Evolutionary conservation across 2,888 invertebrate genomes (phyloP), one percentile per base, ranked within the genome.

Genomic region (Augiades crinisus): DNA sequence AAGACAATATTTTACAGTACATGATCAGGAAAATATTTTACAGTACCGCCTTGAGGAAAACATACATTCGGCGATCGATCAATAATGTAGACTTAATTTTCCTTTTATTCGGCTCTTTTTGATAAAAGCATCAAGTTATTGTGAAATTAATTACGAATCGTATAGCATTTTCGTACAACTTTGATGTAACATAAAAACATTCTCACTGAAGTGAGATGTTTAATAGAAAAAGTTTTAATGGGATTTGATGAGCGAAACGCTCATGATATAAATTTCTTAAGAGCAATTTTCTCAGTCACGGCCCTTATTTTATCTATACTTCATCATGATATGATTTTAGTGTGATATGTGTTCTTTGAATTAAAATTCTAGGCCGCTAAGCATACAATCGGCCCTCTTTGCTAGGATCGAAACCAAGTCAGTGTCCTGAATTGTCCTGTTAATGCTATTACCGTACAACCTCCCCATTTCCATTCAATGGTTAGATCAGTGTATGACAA

Each of bases 161-260:
- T 70, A 67, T 63, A 67, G 65, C 68, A 72, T 78, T 77, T 72
- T 70, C n/a, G n/a, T n/a, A n/a, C n/a, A n/a, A 75, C 71, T 75
- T 78, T 70, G 75, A 72, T 71, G 70, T 69, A 72, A 67, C 71
- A 76, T 75, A 65, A 77, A 77, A 75, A 71, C 66, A 69, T 76
- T 82, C 81, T 81, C 80, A 76, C 70, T 71, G 72, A 76, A 77
- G 75, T 72, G 72, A 68, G 75, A 78, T 78, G 75, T 82, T 81
- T 81, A 84, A 87, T 86, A 81, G 82, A 81, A 83, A 84, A 86
- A 87, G 79, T 87, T 87, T 83, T 82, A 86, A 86, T 85, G 70
- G 76, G 73, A 79, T 85, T 81, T 79, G 78, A 84, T 79, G 76
- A 77, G 80, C 75, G 79, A 68, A 81, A 79, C 76, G 75, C 67